These are phyloP conservation scores for Lapara coniferarum DNA, from an alignment of 2,888 invertebrate genomes.

Conservation along the genomic window DNA sequence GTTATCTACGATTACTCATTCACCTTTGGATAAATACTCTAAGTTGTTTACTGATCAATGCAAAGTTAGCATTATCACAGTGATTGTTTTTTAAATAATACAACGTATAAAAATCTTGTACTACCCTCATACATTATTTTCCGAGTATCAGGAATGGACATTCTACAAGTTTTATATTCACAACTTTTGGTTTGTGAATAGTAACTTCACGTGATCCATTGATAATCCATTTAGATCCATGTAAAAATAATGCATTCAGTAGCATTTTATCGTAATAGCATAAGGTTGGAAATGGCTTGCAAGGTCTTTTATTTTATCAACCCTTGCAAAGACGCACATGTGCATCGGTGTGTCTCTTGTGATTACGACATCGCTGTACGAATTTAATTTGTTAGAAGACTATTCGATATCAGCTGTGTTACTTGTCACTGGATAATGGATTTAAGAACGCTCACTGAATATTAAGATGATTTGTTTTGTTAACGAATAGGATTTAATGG, in stretches of 20 bases:
- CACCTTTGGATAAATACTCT: too few species aligned
- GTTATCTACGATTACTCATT: too few species aligned
- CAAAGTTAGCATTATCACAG: too few species aligned
- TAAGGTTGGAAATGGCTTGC: conserved; percentile 46
- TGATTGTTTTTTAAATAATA: too few species aligned
- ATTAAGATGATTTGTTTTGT: conserved; percentile 31
- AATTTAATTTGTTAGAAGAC: conserved; percentile 70
- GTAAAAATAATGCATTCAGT: conserved; percentile 17
- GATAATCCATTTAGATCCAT: conserved; percentile 59
- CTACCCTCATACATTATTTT: too few species aligned
- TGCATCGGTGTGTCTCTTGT: conserved; percentile 72
- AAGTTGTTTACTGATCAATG: too few species aligned
- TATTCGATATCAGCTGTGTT: conserved; percentile 59
- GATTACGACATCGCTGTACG: conserved; percentile 72
- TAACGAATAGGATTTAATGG: conserved; percentile 1
- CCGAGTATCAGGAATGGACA: background rate
- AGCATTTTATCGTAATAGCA: conserved; percentile 30
- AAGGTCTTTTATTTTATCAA: background rate
- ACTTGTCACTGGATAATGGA: conserved; percentile 65
- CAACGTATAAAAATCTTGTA: too few species aligned
- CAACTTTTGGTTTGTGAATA: conserved; percentile 25
- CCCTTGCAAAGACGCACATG: conserved; percentile 65
- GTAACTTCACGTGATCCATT: conserved; percentile 47
- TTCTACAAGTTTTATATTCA: conserved; percentile 9
- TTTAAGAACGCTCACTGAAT: conserved; percentile 46